Evolutionary conservation across 1,140 invertebrate genomes (phyloP), one percentile per base, ranked within the genome.

Genomic region (Drosophila grimshawi): DNA sequence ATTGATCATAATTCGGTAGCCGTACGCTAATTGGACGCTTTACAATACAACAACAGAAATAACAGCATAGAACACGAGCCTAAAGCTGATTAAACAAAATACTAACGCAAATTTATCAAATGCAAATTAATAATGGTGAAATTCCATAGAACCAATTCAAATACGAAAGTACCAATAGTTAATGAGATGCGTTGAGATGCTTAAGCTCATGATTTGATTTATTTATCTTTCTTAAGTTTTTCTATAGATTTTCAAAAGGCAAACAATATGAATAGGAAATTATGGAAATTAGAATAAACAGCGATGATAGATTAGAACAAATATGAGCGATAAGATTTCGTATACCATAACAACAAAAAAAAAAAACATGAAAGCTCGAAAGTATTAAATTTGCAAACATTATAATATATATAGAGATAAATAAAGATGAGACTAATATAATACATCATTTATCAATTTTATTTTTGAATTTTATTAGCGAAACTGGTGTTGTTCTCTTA

Each of bases 1-100:
- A 88, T 88, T 80, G 83, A 62, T 80, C 79, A 86, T 90, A 86
- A 86, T 81, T 80, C 86, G 86, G 86, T 89, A 90, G 86, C 86
- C 53, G 62, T 45, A 67, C 71, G 65, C 85, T 91, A 91, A 91
- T 91, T 88, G 76, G 75, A 79, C 56, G 73, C 71, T 63, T 71
- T 85, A 90, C 86, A 91, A 91, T 90, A 90, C 68, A 75, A 69
- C 78, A 62, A 81, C 7, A 67, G 39, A 41, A 41, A 3, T 10
- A 41, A 45, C 19, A 3, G 55, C 27, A 76, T 76, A 81, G 75
- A 85, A 77, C 76, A 79, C 78, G 76, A 41, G 68, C 72, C 69
- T 65, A 52, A 71, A 61, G n/a, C 53, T 72, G 75, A 73, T 86
- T 81, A 61, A 80, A 81, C 74, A 82, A 90, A 86, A 83, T 76